These are phyloP conservation scores for Drosophila athabasca DNA, from an alignment of 1,140 invertebrate species.

Conservation along the genomic window DNA sequence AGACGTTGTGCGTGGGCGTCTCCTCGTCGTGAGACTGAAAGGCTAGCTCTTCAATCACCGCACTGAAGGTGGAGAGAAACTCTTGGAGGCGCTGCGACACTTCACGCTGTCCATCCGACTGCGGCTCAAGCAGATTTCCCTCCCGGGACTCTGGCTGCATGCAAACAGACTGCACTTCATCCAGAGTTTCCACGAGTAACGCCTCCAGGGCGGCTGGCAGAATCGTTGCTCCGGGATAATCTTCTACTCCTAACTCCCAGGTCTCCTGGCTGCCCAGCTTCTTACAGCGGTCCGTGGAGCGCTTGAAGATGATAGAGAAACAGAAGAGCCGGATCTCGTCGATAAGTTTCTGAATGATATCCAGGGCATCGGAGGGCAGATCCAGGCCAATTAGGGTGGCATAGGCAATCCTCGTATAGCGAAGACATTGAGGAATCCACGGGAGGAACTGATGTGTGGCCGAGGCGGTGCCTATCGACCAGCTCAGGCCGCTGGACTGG, in stretches of 20 bases:
- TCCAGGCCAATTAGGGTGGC: slow-evolving; percentile 89
- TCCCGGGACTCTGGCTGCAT: slow-evolving; percentile 89
- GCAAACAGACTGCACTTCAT: slow-evolving; percentile 93
- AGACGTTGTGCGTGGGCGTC: slow-evolving; percentile 86
- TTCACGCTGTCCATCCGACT: slow-evolving; percentile 86
- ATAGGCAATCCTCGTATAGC: slow-evolving; percentile 89
- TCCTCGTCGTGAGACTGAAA: slow-evolving; percentile 87
- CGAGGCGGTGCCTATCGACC: slow-evolving; percentile 83
- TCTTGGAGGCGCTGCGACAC: slow-evolving; percentile 89
- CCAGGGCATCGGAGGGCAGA: slow-evolving; percentile 90
- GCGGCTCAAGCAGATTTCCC: slow-evolving; percentile 87
- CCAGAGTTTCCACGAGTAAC: slow-evolving; percentile 92
- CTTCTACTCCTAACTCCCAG: slow-evolving; percentile 94
- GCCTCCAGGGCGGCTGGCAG: slow-evolving; percentile 94
- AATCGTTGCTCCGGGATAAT: slow-evolving; percentile 81
- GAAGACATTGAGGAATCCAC: slow-evolving; percentile 92
- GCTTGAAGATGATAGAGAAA: slow-evolving; percentile 92
- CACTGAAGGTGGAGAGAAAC: slow-evolving; percentile 88
- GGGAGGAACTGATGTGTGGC: slow-evolving; percentile 86
- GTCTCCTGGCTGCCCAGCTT: slow-evolving; percentile 91
- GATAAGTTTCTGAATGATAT: slow-evolving; percentile 92
- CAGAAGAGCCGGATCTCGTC: slow-evolving; percentile 95
- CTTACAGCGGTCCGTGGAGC: slow-evolving; percentile 91
- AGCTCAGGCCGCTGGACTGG: slow-evolving; percentile 80
- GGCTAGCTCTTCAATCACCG: slow-evolving; percentile 87